Evolutionary conservation across 2,797 vertebrate genomes (phyloP), one percentile per base, ranked within the genome.

Genomic region (Garrulus glandarius): DNA sequence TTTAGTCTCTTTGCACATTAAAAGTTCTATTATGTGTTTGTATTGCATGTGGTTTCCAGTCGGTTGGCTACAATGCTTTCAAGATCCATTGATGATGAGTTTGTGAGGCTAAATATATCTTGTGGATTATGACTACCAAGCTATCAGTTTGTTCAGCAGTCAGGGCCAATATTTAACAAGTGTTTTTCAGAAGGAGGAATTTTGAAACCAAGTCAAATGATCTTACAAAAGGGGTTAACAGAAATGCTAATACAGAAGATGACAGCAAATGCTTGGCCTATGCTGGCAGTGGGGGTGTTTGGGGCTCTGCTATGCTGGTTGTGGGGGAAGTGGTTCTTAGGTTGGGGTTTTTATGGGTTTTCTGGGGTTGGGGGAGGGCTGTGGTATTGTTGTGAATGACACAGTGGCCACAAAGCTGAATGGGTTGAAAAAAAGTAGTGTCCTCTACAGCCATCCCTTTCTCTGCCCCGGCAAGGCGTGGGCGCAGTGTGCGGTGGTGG

Each of bases 1-100:
- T 85, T 81, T 94, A 96, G 96, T 95, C 88, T 95, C 96, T 97
- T 97, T 96, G 95, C 96, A 95, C 94, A 89, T 97, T 97, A 95
- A 70, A 97, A 97, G 96, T 96, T 96, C 96, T 96, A 79, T 96
- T 92, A 80, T 93, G 94, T 94, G 91, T 98, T 98, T 96, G 90
- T 97, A 87, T 92, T 65, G 78, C 96, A 69, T 92, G 94, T 89
- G 96, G 92, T 96, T 96, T 97, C 94, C 92, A 88, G 92, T 94
- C 36, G 92, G 56, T 94, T 64, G 94, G 86, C 89, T 92, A 81
- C 65, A 56, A 47, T 13, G 92, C 96, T 96, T 94, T 92, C 29
- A 81, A 91, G 89, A 96, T 92, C 95, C 93, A 97, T 94, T 90
- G 97, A 97, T 94, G 97, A 92, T 92, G 76, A 93, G 69, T 90